These are phyloP conservation scores for Leiothrix lutea DNA, from an alignment of 2,113 vertebrate genomes.

Conservation along the genomic window DNA sequence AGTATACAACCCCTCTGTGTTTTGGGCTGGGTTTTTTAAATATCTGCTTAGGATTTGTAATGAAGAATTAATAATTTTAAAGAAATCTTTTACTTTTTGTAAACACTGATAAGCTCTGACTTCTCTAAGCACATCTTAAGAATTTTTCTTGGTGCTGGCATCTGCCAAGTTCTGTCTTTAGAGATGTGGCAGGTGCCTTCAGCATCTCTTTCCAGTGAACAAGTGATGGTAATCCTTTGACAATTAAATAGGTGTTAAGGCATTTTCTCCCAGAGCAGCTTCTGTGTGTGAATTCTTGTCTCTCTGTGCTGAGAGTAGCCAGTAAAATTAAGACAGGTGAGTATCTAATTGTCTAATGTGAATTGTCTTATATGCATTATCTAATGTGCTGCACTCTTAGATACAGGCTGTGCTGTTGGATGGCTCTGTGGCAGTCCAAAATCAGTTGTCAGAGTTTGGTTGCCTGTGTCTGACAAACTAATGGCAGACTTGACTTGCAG, in stretches of 20 bases:
- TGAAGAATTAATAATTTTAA: neutral
- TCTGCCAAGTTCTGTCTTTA: neutral
- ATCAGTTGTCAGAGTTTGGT: neutral
- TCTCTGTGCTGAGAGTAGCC: neutral
- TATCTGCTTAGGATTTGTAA: neutral
- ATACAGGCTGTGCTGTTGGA: neutral
- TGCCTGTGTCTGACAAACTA: neutral
- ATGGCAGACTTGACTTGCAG: conserved; percentile 63
- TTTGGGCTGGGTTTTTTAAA: neutral
- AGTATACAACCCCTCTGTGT: neutral
- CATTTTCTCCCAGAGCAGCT: neutral
- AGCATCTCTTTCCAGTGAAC: neutral
- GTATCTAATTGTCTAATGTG: neutral
- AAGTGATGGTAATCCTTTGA: neutral
- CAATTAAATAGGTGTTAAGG: neutral
- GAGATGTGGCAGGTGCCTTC: neutral
- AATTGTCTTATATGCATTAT: neutral
- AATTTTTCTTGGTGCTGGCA: neutral
- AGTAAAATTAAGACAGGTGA: neutral
- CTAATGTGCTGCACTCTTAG: neutral
- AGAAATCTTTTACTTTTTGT: neutral
- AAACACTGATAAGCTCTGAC: neutral
- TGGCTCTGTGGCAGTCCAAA: neutral
- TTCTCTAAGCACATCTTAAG: neutral
- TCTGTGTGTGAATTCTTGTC: neutral